A percentile compares a stretch with the other conserved stretches of the same genome.
phyloP scores from a whole-genome alignment of 2,888 invertebrate species.

The Drosophila nigricruria region DNA sequence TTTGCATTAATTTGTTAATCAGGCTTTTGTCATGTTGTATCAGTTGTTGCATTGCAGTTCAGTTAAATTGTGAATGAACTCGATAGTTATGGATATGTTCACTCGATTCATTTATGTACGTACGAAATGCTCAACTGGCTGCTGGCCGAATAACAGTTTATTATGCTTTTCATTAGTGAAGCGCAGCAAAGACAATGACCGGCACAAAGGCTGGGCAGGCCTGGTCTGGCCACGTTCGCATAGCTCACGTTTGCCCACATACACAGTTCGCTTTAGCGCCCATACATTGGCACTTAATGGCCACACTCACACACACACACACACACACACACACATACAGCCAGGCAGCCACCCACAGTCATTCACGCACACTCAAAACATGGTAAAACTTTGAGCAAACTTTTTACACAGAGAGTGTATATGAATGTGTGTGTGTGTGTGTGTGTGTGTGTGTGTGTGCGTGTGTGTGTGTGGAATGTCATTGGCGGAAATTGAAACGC shows the following conservation, averaged over 20 bases:
- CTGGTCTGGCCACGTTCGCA: constrained; percentile 37
- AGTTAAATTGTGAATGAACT: not conserved
- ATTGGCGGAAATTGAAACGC: constrained; percentile 84
- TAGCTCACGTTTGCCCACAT: not conserved
- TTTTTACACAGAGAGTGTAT: constrained; percentile 56
- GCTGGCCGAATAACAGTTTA: constrained; percentile 55
- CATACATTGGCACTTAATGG: constrained; percentile 66
- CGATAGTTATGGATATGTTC: constrained; percentile 17
- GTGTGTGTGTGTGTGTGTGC: constrained; percentile 14
- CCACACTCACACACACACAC: constrained; percentile 28
- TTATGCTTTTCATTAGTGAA: constrained; percentile 69
- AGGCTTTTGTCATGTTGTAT: not conserved
- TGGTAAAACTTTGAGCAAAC: constrained; percentile 69
- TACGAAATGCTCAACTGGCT: constrained; percentile 16
- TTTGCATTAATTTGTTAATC: constrained; percentile 2
- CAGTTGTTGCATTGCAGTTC: not conserved
- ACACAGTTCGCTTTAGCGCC: constrained; percentile 49
- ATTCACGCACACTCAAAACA: constrained; percentile 49
- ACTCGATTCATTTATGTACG: constrained; percentile 32
- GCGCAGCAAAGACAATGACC: constrained; percentile 37
- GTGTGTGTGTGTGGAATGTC: constrained; percentile 54
- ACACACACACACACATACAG: constrained; percentile 19
- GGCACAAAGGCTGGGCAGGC: constrained; percentile 31
- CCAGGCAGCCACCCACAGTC: constrained; percentile 4
- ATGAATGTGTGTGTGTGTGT: constrained; percentile 7